Conservation (phyloP, 1,140 invertebrate genomes). For the Zaprionus davidi region DNA sequence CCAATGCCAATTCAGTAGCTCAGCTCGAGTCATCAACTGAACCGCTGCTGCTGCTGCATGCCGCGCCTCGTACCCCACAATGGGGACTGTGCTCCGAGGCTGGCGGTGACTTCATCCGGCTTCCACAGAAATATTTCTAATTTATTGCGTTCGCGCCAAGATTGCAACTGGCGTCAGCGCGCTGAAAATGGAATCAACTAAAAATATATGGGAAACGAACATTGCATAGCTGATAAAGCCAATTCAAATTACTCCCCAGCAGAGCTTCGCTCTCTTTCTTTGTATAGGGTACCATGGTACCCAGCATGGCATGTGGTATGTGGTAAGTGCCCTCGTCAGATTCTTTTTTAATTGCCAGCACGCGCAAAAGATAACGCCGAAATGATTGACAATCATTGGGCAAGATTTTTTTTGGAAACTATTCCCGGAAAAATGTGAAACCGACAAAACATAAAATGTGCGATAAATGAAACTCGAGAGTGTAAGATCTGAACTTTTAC, state of each 20-base stretch:
- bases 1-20: slow-evolving; percentile 22
- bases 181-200: slow-evolving; percentile 25
- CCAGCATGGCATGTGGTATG: background rate
- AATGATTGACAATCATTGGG: background rate
- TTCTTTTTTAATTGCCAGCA: slow-evolving; percentile 5
- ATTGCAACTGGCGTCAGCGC: slow-evolving; percentile 46
- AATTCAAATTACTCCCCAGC: background rate
- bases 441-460: background rate
- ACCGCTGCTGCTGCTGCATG: background rate
- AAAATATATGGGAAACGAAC: background rate
- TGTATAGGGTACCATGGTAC: background rate
- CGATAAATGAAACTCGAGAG: background rate
- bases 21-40: slow-evolving; percentile 17
- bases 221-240: slow-evolving; percentile 21
- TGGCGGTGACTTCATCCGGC: slow-evolving; percentile 49
- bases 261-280: background rate
- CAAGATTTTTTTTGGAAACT: background rate
- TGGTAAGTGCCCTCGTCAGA: slow-evolving; percentile 1
- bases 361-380: background rate
- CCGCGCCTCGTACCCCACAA: background rate
- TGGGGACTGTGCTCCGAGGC: background rate
- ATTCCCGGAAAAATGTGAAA: background rate
- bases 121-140: slow-evolving; percentile 47
- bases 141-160: slow-evolving; percentile 29
- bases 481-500: too few relatives aligned